These are phyloP conservation scores for Megathymus violae DNA, from an alignment of 1,140 invertebrate genomes.

Conservation along the genomic window DNA sequence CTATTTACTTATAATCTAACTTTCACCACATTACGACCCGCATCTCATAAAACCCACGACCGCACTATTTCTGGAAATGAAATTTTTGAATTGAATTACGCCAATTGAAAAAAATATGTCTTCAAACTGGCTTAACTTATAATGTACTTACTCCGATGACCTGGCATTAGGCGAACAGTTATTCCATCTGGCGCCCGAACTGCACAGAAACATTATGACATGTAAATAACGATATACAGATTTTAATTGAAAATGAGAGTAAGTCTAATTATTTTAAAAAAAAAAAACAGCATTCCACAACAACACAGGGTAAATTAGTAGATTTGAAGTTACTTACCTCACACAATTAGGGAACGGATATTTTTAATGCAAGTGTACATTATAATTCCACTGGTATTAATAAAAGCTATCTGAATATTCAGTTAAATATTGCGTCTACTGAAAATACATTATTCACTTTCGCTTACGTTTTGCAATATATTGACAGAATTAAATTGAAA, in stretches of 20 bases:
- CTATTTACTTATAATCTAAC: slow-evolving; percentile 43
- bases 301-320: slow-evolving; percentile 54
- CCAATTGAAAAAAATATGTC: slow-evolving; percentile 39
- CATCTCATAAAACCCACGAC: slow-evolving; percentile 82
- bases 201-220: slow-evolving; percentile 59
- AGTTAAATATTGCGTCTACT: neutral
- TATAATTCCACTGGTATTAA: neutral
- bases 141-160: slow-evolving; percentile 80
- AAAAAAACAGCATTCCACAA: slow-evolving; percentile 49
- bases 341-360: slow-evolving; percentile 15
- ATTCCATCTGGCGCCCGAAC: slow-evolving; percentile 79
- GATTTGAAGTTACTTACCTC: slow-evolving; percentile 54
- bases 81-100: slow-evolving; percentile 51
- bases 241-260: neutral
- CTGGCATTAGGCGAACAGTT: slow-evolving; percentile 79
- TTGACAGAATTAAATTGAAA: too few species aligned
- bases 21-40: slow-evolving; percentile 43
- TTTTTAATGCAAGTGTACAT: slow-evolving; percentile 5
- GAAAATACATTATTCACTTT: neutral
- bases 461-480: too few species aligned
- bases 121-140: slow-evolving; percentile 51
- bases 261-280: slow-evolving; percentile 7
- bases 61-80: slow-evolving; percentile 81
- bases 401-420: neutral
- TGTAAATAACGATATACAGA: slow-evolving; percentile 31